Evolutionary conservation across 2,797 vertebrate genomes (phyloP), one percentile per base, ranked within the genome.

Genomic region (Lagodon rhomboides): DNA sequence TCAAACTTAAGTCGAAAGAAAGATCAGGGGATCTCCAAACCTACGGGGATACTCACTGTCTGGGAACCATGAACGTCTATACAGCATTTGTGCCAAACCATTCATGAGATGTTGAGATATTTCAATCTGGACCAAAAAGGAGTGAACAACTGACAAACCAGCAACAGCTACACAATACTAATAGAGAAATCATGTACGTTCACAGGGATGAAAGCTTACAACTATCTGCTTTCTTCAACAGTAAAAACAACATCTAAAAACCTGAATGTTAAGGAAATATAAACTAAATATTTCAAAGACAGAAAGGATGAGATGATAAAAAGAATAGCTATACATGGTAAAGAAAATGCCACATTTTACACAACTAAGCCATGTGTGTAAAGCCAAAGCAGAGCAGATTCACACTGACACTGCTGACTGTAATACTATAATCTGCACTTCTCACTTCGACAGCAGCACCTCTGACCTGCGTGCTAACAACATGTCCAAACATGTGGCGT

Each of bases 371-470:
- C 47, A 51, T 23, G 7, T 9, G 59, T 58, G 34, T 58, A 51
- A 67, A 75, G 38, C 27, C 59, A 47, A 49, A 61, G 38, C 13
- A 73, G 63, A 71, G 23, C 27, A 47, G 23, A 41, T 38, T 56
- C 25, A 56, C 30, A 23, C 38, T 77, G 65, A 78, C 63, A 71
- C 50, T 54, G 75, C 60, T 16, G 43, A 67, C 18, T 49, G 13
- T 86, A 86, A 83, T 65, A 70, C 75, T 70, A 63, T 76, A 77
- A 85, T 87, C 87, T 87, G 80, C 68, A 30, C 75, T 38, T 63
- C 51, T 79, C 44, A 59, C 56, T 80, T 73, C 4, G 25, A 64
- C 20, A 61, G 75, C 70, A 62, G 54, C 44, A 22, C 77, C 55
- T 79, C 34, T 38, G 75, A 79, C 68, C 77, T 65, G 63, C 78